Conservation (phyloP, 2,113 vertebrate genomes). For the Clarias batrachus region DNA sequence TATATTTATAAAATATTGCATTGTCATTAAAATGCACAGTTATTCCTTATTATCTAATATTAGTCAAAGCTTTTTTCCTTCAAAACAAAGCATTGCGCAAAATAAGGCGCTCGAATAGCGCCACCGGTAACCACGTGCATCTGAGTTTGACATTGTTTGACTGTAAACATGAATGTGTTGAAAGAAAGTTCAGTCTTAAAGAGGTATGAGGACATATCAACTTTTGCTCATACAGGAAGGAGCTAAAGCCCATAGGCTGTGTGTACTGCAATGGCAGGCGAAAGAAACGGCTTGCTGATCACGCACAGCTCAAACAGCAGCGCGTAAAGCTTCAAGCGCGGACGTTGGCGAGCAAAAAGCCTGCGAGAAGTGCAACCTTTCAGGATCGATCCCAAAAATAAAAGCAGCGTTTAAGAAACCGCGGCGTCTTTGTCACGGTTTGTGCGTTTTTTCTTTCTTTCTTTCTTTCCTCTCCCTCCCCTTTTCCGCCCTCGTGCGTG, state of each 20-base stretch:
- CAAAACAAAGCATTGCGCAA: constrained; percentile 1
- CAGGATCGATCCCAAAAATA: background rate
- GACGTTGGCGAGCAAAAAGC: background rate
- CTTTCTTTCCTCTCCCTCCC: no score
- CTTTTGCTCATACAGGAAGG: constrained; percentile 48
- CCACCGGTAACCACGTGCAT: constrained; percentile 52
- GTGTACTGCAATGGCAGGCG: constrained; percentile 22
- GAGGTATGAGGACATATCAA: constrained; percentile 63
- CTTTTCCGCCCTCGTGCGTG: constrained; percentile 41
- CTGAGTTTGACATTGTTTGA: constrained; percentile 55
- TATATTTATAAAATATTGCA: background rate
- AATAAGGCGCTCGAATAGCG: constrained; percentile 12
- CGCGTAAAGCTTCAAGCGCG: constrained; percentile 2
- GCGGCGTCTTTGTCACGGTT: constrained; percentile 38
- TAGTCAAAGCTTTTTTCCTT: background rate
- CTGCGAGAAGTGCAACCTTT: background rate
- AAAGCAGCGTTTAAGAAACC: background rate
- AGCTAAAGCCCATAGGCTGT: constrained; percentile 48
- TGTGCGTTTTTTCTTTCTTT: constrained; percentile 14
- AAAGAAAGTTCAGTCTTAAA: constrained; percentile 64
- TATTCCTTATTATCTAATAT: background rate
- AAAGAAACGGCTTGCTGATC: background rate
- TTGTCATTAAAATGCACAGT: background rate
- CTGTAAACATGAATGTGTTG: constrained; percentile 60
- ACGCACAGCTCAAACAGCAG: constrained; percentile 5